Evolutionary conservation across 2,113 vertebrate species (phyloP), one percentile per base, ranked within the genome.

Genomic region (Candoia aspera): DNA sequence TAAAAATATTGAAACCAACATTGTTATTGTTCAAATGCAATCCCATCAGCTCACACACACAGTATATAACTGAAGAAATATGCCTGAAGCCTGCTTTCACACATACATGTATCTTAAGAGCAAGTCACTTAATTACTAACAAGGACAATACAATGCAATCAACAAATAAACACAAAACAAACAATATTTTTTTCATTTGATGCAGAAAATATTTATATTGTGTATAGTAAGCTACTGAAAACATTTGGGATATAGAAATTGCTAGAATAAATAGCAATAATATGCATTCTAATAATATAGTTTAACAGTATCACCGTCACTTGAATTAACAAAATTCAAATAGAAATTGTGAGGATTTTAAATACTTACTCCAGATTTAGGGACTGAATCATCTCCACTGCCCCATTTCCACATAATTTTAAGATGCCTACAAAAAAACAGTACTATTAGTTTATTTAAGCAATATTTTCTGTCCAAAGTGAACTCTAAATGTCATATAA

Each of bases 391-490:
- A 33, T 98, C 98, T 87, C 96, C 96, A 6, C 97, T 97, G 90
- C 97, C 96, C 98, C 98, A 98, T 95, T 98, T 98, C 97, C 98
- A 97, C 98, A 98, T 98, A 97, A 93, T 96, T 96, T 91, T 93
- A 91, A 46, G 6, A 85, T 21, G 90, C 89, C 97, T 96, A 84
- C 2, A 8, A 86, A 92, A 96, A 93, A 57, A 93, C 2, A 93
- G 46, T 21, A 17, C 94, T 93, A 93, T 5, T 0, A 87, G 92
- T 90, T 42, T 93, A 93, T 3, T 91, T 0, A 53, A 73, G 11
- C 64, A 57, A 89, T 23, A 64, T 86, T 86, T 91, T 91, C 12
- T 84, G 68, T 4, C 13, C 37, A 73, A 86, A 55, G 33, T 79
- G 17, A 79, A 79, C 42, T 79, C 73, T 42, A 79, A 79, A 79